These are phyloP conservation scores for Brachypteracias leptosomus DNA, from an alignment of 2,113 vertebrate genomes.

Conservation along the genomic window DNA sequence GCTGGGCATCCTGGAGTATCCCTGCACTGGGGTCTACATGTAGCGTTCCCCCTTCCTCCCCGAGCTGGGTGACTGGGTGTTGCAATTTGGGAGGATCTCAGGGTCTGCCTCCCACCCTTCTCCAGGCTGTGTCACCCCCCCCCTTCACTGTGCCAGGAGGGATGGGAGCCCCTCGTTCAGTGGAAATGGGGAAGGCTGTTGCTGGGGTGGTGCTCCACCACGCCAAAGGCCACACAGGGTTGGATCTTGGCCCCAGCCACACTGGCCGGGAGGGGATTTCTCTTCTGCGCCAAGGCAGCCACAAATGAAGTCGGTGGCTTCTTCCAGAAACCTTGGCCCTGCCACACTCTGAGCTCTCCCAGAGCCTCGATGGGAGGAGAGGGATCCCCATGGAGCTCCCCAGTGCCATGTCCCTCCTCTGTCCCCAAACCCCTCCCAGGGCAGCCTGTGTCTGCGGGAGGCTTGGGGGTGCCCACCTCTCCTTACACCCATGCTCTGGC, in stretches of 20 bases:
- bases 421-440: not conserved
- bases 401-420: not conserved
- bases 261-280: not conserved
- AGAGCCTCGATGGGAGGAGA: not conserved
- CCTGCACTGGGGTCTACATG: not conserved
- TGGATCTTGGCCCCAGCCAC: not conserved
- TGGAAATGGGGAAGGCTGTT: not conserved
- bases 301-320: not conserved
- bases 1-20: not conserved
- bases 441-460: not conserved
- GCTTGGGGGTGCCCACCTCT: not conserved
- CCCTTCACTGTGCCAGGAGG: rapidly evolving
- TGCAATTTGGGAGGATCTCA: not conserved
- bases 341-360: rapidly evolving
- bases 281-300: not conserved
- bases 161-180: rapidly evolving
- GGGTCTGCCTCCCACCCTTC: not conserved
- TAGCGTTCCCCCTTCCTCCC: not conserved
- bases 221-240: not conserved
- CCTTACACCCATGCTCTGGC: not conserved
- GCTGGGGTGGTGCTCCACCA: not conserved
- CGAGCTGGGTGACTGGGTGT: not conserved
- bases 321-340: not conserved
- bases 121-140: rapidly evolving
- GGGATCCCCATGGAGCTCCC: not conserved